Conservation (phyloP, 2,113 vertebrate species). For the Glaucidium brasilianum region DNA sequence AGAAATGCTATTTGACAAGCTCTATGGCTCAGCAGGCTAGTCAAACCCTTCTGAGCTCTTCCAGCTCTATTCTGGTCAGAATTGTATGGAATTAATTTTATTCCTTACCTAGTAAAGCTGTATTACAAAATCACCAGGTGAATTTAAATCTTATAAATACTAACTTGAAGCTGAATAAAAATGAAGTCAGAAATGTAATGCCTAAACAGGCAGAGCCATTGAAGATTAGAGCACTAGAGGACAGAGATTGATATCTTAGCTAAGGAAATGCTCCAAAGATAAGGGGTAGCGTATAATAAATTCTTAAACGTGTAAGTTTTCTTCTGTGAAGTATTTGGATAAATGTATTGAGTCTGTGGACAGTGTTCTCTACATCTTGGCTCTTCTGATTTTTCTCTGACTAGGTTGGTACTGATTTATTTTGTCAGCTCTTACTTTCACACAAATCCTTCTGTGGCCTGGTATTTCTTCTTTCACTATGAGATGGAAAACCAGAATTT, state of each 20-base stretch:
- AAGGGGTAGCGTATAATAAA: background rate
- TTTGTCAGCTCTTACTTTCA: background rate
- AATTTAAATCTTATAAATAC: background rate
- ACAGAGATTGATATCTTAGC: background rate
- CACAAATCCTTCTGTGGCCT: background rate
- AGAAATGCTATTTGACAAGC: background rate
- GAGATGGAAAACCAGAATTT: background rate
- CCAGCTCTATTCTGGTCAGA: background rate
- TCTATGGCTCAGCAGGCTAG: background rate
- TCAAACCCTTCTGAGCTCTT: background rate
- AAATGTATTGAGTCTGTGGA: background rate
- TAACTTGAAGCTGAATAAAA: background rate
- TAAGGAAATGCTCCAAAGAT: background rate
- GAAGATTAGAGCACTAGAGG: background rate
- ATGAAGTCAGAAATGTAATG: background rate
- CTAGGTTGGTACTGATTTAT: background rate
- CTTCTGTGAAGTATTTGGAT: background rate
- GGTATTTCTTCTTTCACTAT: background rate
- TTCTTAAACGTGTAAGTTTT: background rate
- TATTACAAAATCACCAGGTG: background rate
- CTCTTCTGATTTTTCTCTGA: background rate
- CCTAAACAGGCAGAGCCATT: background rate
- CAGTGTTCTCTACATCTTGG: background rate
- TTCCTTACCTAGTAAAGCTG: background rate
- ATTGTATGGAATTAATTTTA: background rate